A percentile compares a stretch with the other conserved stretches of the same genome.
phyloP scores from a whole-genome alignment of 37 sponge, comb jelly and placozoan genomes.

The Ianthella basta region DNA sequence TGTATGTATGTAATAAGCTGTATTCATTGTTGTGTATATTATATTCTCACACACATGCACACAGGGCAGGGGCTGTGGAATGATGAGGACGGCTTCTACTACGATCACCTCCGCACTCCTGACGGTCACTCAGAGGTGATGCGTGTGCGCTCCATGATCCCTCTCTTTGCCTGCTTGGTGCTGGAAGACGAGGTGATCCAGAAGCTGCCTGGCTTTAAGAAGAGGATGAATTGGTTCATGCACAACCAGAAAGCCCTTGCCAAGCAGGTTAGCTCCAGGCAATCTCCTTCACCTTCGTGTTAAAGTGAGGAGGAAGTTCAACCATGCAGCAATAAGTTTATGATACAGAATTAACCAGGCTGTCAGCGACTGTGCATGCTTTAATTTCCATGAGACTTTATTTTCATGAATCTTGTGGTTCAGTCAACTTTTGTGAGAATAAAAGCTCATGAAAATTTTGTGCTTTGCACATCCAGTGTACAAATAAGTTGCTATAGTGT shows the following conservation, averaged over 20 bases:
- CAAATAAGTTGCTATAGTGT: no score
- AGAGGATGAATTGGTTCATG: slow-evolving; percentile 92
- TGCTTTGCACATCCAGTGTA: no score
- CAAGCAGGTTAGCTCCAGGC: slow-evolving; percentile 53
- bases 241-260: slow-evolving; percentile 83
- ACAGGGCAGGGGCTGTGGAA: slow-evolving; percentile 85
- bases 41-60: no score
- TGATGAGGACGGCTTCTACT: slow-evolving; percentile 95
- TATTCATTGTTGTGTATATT: no score
- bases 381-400: no score
- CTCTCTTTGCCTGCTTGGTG: slow-evolving; percentile 92
- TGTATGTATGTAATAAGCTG: no score
- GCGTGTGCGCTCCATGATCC: slow-evolving; percentile 90
- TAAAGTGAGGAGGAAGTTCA: background rate
- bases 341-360: no score
- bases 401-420: no score
- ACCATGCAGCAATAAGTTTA: background rate
- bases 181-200: slow-evolving; percentile 89
- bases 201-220: slow-evolving; percentile 85
- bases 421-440: no score
- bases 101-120: slow-evolving; percentile 76
- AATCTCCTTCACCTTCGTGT: background rate
- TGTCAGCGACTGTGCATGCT: no score
- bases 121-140: slow-evolving; percentile 71
- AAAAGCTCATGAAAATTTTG: no score